Evolutionary conservation across 2,888 invertebrate species (phyloP), one percentile per base, ranked within the genome.

Genomic region (Teleogryllus oceanicus): DNA sequence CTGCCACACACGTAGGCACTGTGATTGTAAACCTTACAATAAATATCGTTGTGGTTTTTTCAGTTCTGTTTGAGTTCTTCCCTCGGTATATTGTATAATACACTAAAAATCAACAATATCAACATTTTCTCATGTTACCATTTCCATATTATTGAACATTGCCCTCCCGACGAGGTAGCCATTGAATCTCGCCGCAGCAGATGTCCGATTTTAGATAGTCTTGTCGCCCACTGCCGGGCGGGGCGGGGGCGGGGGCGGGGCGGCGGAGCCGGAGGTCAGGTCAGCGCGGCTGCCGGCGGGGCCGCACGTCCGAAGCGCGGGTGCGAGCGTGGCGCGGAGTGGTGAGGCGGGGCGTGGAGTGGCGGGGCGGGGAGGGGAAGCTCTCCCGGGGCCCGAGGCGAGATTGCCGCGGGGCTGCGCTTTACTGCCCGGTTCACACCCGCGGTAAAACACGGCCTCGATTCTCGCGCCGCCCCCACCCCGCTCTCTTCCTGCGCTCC

Each of bases 401-500:
- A 62, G 62, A 62, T 62, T 62, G 62, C 62, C 62, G 62, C 62
- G 16, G 13, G 62, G 62, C 62, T 18, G 62, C 62, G 62, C 62
- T 62, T 62, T 62, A 62, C 62, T 62, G 62, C 62, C n/a, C 62
- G 62, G 62, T 62, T 62, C 62, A 62, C 62, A 62, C 62, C 62
- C 62, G 62, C 62, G 62, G 62, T 62, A 62, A 62, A 62, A 62
- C 62, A 62, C 62, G 62, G 62, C 62, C 62, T 62, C 62, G 62
- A 62, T 62, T 62, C 62, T n/a, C 62, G 62, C 62, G 62, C 3
- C 62, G 13, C 16, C 62, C 62, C 62, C 62, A 16, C 62, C 62
- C 16, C 16, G 16, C 62, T 37, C 37, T 37, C 37, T 37, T 5
- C 37, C 5, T 37, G 37, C 37, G 8, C 37, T 37, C 37, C 3